Conservation (phyloP, 2,888 invertebrate genomes). For the Priocnemis perturbator region DNA sequence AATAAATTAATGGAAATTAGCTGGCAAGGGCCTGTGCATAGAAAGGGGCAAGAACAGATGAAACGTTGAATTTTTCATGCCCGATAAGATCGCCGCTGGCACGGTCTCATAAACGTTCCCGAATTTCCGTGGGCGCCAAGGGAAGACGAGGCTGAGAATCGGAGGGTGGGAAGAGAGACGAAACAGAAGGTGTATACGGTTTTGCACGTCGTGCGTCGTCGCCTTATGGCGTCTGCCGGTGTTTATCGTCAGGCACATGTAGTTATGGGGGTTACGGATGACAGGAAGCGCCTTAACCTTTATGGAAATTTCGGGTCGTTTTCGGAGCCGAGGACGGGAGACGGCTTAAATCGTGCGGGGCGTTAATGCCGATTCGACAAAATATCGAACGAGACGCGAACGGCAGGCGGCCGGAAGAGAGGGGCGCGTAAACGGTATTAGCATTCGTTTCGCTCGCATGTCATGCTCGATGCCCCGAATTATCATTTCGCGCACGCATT, state of each 20-base stretch:
- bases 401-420: no score
- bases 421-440: no score
- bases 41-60: conserved; percentile 42
- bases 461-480: neutral
- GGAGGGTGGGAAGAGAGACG: conserved; percentile 22
- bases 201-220: conserved; percentile 53
- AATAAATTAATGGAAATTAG: conserved; percentile 49
- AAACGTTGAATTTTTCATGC: conserved; percentile 58
- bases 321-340: conserved; percentile 7
- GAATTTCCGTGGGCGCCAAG: conserved; percentile 53
- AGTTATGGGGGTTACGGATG: conserved; percentile 34
- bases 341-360: conserved; percentile 22
- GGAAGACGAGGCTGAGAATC: conserved; percentile 27
- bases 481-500: neutral
- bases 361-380: conserved; percentile 9
- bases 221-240: conserved; percentile 47
- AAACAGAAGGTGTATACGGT: conserved; percentile 33
- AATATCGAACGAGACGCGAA: no score
- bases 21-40: conserved; percentile 35
- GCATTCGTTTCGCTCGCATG: no score
- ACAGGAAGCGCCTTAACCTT: conserved; percentile 53
- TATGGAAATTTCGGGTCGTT: conserved; percentile 53
- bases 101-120: conserved; percentile 58
- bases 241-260: conserved; percentile 9
- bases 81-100: conserved; percentile 52